phyloP scores from a whole-genome alignment of 2,113 vertebrate genomes.

The Agelaius phoeniceus region DNA sequence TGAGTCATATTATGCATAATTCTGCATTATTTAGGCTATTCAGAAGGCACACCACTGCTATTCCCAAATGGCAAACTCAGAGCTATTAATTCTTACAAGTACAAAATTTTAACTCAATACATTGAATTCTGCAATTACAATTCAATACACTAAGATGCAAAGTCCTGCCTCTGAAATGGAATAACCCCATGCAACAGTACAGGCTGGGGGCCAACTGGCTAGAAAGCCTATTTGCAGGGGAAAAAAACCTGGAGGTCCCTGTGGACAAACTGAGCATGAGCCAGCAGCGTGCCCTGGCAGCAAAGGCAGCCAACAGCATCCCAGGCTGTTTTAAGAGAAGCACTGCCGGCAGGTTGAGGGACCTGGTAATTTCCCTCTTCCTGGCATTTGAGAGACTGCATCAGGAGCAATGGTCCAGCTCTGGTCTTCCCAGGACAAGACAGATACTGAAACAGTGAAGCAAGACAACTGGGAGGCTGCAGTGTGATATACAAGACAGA shows the following conservation, averaged over 20 bases:
- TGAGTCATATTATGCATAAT: neutral
- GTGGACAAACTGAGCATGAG: constrained; percentile 12
- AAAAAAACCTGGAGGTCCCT: constrained; percentile 27
- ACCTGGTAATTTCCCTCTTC: neutral
- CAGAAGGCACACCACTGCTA: neutral
- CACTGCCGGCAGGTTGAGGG: neutral
- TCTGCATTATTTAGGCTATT: constrained; percentile 8
- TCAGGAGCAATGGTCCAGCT: neutral
- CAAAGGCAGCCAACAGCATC: constrained; percentile 18
- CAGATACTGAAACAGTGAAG: neutral
- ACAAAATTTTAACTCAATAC: constrained; percentile 9
- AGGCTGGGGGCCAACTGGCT: constrained; percentile 39
- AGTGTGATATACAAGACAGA: neutral
- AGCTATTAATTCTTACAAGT: neutral
- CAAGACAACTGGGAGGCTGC: neutral
- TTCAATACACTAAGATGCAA: constrained; percentile 1
- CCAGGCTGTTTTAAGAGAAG: constrained; percentile 35
- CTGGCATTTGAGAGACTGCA: neutral
- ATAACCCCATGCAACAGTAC: neutral
- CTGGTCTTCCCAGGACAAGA: neutral
- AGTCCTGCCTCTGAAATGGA: constrained; percentile 10
- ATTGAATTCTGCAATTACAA: neutral
- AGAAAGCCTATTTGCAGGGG: neutral
- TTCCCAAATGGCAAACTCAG: constrained; percentile 2
- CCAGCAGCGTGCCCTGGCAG: constrained; percentile 39